Percentiles rank a stretch among this genome's conserved stretches.
These are phyloP conservation scores for Amiota minor DNA, from an alignment of 2,888 invertebrate genomes.

Conservation along the genomic window DNA sequence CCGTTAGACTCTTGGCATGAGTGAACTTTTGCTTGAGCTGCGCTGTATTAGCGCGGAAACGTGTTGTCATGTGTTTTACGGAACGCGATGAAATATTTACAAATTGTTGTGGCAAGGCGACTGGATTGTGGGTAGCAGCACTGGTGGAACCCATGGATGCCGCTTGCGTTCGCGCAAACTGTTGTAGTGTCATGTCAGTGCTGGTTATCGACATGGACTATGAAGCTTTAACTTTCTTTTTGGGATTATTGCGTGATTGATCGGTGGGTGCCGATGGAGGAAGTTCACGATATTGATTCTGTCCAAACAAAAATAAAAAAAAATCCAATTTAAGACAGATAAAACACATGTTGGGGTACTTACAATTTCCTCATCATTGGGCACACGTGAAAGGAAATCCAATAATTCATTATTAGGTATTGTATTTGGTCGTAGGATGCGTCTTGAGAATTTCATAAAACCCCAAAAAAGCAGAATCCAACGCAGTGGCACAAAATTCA, in stretches of 20 bases:
- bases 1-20: conserved; percentile 59
- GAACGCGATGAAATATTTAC: conserved; percentile 59
- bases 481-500: conserved; percentile 91
- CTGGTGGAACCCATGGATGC: neutral
- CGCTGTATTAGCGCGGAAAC: conserved; percentile 68
- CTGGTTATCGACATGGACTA: conserved; percentile 71
- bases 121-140: neutral
- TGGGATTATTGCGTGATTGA: conserved; percentile 67
- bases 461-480: conserved; percentile 95
- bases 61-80: conserved; percentile 66
- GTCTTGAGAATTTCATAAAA: conserved; percentile 94
- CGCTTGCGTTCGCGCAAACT: conserved; percentile 13
- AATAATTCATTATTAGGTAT: conserved; percentile 97
- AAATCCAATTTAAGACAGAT: neutral
- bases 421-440: conserved; percentile 92
- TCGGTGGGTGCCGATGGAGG: conserved; percentile 67
- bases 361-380: conserved; percentile 94
- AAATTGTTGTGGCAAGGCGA: conserved; percentile 58
- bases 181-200: conserved; percentile 59
- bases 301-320: neutral
- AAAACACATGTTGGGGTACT: conserved; percentile 55
- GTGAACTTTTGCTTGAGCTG: conserved; percentile 64
- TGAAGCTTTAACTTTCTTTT: conserved; percentile 71
- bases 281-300: conserved; percentile 72
- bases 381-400: conserved; percentile 94